phyloP scores from a whole-genome alignment of 2,797 vertebrate species.

The Bothrops alternatus region DNA sequence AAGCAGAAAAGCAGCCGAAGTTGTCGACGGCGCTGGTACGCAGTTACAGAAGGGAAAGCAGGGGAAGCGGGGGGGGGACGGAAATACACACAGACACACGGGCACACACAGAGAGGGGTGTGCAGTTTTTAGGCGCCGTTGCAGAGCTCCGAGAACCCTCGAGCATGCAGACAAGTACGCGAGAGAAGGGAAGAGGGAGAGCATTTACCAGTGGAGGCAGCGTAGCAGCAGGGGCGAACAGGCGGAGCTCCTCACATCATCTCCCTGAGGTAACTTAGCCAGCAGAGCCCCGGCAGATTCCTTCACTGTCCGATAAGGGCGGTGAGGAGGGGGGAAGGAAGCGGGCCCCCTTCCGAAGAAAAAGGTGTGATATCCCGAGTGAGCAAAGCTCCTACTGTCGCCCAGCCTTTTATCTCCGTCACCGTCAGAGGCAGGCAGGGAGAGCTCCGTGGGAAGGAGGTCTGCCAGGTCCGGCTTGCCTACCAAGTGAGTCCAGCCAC shows the following conservation, averaged over 20 bases:
- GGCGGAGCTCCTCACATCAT: constrained; percentile 71
- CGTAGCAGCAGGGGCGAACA: constrained; percentile 67
- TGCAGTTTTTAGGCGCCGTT: constrained; percentile 58
- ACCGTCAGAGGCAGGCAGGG: not conserved
- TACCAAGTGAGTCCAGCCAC: constrained; percentile 58
- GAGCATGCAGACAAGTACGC: constrained; percentile 60
- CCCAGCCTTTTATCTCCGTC: constrained; percentile 47
- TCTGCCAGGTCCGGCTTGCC: not conserved
- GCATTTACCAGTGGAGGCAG: constrained; percentile 71
- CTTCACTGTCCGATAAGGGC: constrained; percentile 64
- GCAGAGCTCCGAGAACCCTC: constrained; percentile 59
- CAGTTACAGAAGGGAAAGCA: not conserved
- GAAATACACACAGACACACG: not conserved
- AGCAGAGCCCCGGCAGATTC: constrained; percentile 69
- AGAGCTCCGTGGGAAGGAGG: not conserved
- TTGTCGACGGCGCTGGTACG: constrained; percentile 64
- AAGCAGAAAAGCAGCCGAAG: constrained; percentile 55
- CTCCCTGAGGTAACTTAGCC: constrained; percentile 72
- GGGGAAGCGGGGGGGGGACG: not conserved
- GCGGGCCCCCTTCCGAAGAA: constrained; percentile 43
- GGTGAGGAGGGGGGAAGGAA: not conserved
- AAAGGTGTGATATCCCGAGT: constrained; percentile 13
- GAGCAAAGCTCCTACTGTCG: not conserved
- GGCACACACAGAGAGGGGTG: not conserved
- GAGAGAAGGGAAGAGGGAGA: constrained; percentile 61